Evolutionary conservation across 2,797 vertebrate genomes (phyloP), one percentile per base, ranked within the genome.

Genomic region (Microcaecilia unicolor): DNA sequence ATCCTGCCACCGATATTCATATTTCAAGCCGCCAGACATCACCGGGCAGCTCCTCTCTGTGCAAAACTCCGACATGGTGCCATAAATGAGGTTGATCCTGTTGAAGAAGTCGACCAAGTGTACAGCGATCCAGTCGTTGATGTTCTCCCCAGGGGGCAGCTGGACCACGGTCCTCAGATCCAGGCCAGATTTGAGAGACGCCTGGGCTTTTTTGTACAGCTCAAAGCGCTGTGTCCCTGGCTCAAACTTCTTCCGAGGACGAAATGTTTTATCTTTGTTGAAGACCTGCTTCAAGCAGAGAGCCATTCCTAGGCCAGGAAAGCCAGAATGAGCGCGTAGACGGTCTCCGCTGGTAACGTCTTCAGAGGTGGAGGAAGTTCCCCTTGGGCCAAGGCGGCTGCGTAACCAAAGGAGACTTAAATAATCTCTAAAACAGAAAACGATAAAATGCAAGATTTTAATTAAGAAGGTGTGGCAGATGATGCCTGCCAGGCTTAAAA

Each of bases 71-170:
- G 92, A 90, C 76, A 99, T 89, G 9, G 96, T 99, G 59, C 96
- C 96, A 0, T 99, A 99, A 76, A 99, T 99, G 61, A 99, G 83
- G 74, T 99, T 99, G 67, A 99, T 97, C 40, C 96, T 85, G 68
- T 99, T 98, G 59, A 99, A 99, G 79, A 99, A 99, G 76, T 99
- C 96, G 66, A 99, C 96, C 36, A 98, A 92, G 0, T 99, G 93
- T 54, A 99, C 93, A 0, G 96, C 96, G 0, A 98, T 90, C 96
- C 96, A 99, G 69, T 99, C 96, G 0, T 88, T 91, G 52, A 96
- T 86, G 65, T 61, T 93, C 61, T 98, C 94, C 0, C 91, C 91
- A 0, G 89, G 88, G 0, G 95, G 95, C 37, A 99, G 77, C 77
- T 93, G 91, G 11, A 99, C 96, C 45, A 98, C 95, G 0, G 88